A percentile compares a stretch with the other conserved stretches of the same genome.
Evolutionary conservation across 2,113 vertebrate genomes (phyloP).

Genomic region (Nesoenas mayeri): DNA sequence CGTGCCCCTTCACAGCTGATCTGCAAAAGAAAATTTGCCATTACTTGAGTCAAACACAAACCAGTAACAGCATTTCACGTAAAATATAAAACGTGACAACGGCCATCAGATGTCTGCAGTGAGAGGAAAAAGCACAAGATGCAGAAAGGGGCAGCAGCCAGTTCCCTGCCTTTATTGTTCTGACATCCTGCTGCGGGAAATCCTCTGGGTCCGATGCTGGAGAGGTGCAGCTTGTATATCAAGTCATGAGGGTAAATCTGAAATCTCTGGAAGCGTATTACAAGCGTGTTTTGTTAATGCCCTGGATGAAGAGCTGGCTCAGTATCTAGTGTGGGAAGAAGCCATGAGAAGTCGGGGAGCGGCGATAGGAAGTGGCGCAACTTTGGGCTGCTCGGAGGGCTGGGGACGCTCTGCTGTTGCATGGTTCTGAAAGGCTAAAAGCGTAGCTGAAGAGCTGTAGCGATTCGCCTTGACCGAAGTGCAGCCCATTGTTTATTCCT

Average conservation of each 20-base stretch:
- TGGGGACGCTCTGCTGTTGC: fast-evolving
- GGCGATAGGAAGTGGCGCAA: fast-evolving
- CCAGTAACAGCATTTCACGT: slow-evolving; percentile 50
- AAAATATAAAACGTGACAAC: slow-evolving; percentile 10
- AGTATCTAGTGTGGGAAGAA: not conserved
- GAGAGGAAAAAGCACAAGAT: not conserved
- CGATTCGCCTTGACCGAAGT: not conserved
- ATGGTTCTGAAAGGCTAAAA: not conserved
- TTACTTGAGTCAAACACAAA: slow-evolving; percentile 23
- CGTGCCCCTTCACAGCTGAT: slow-evolving; percentile 55
- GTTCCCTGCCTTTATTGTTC: not conserved
- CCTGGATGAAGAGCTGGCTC: not conserved
- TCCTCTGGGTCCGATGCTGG: fast-evolving
- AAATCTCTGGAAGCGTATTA: fast-evolving
- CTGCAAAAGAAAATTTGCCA: slow-evolving; percentile 47
- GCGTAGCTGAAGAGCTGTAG: fast-evolving
- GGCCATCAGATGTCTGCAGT: slow-evolving; percentile 28
- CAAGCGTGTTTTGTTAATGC: fast-evolving
- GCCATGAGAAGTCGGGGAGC: not conserved
- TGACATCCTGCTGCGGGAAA: not conserved
- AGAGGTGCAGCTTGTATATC: not conserved
- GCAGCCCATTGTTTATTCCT: not conserved
- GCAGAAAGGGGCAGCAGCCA: not conserved
- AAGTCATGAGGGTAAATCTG: not conserved
- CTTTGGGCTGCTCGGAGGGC: not conserved